phyloP scores from a whole-genome alignment of 2,888 invertebrate species.

The Lymantria dispar region DNA sequence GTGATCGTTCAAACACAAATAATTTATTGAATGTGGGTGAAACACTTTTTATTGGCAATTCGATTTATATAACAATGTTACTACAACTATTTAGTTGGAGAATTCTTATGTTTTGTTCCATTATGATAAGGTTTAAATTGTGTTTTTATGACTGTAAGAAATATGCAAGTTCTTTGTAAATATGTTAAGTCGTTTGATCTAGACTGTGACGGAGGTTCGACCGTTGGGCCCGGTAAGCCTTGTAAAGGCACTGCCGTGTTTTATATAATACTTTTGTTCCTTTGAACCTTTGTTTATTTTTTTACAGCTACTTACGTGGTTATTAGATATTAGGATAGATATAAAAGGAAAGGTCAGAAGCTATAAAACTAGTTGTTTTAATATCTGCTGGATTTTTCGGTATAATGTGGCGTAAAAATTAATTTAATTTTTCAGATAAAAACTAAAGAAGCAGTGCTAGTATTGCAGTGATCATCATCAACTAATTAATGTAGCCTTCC shows the following conservation, averaged over 20 bases:
- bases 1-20: slow-evolving; percentile 36
- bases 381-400: too few relatives aligned
- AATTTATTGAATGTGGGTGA: slow-evolving; percentile 35
- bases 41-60: slow-evolving; percentile 35
- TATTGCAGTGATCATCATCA: too few relatives aligned
- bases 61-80: slow-evolving; percentile 24
- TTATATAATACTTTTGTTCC: slow-evolving; percentile 31
- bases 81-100: not conserved
- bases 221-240: slow-evolving; percentile 32
- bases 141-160: not conserved
- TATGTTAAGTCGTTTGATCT: slow-evolving; percentile 41
- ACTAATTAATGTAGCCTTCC: too few relatives aligned
- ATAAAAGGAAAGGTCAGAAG: not conserved
- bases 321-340: not conserved
- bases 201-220: slow-evolving; percentile 35
- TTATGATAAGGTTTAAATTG: slow-evolving; percentile 8
- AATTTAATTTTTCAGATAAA: too few relatives aligned
- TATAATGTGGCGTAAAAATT: too few relatives aligned
- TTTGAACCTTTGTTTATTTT: slow-evolving; percentile 27
- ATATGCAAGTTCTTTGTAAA: slow-evolving; percentile 19
- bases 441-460: too few relatives aligned
- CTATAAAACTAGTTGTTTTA: too few relatives aligned
- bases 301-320: slow-evolving; percentile 13
- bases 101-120: not conserved
- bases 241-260: slow-evolving; percentile 27